Evolutionary conservation across 2,888 invertebrate genomes (phyloP), one percentile per base, ranked within the genome.

Genomic region (Prosapia bicincta): DNA sequence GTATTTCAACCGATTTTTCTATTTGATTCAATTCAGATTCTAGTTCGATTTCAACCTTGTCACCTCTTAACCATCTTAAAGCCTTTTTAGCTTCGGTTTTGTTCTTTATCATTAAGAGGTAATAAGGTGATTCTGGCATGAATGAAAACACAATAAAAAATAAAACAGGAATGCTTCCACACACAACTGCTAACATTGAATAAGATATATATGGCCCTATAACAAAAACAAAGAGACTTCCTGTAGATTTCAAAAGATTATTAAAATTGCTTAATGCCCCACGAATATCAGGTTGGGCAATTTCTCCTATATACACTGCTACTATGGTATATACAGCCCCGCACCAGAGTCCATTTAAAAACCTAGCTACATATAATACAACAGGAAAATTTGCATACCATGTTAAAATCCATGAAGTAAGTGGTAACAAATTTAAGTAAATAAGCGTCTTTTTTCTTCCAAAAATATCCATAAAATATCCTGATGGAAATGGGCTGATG

Each of bases 81-180:
- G 80, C 71, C 7, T 75, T 72, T 78, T 84, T 86, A 0, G 89
- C 89, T 0, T 86, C 85, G 1, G 85, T 85, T 3, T 85, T 80
- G 30, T 86, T 84, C 0, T 86, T 87, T 75, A 86, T 86, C 82
- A 88, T 88, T 26, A 90, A 82, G 54, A 90, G 84, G 80, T 87
- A 90, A 79, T 90, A 89, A 0, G 90, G 90, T 0, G 90, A 89
- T 80, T 90, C 90, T 0, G 90, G 90, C 84, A 90, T 87, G 87
- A 88, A 89, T 7, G 84, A 77, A 81, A 89, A 89, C 0, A 85
- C 82, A 0, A 86, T 26, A 66, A 87, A 85, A 76, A 87, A 88
- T 23, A 85, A 77, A 3, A 88, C 80, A 0, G 89, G 88, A 67
- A 89, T 83, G 0, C 86, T 79, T 0, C 87, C 79, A 26, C 88